Evolutionary conservation across 2,888 invertebrate species (phyloP).

Genomic region (Meghimatium bilineatum): DNA sequence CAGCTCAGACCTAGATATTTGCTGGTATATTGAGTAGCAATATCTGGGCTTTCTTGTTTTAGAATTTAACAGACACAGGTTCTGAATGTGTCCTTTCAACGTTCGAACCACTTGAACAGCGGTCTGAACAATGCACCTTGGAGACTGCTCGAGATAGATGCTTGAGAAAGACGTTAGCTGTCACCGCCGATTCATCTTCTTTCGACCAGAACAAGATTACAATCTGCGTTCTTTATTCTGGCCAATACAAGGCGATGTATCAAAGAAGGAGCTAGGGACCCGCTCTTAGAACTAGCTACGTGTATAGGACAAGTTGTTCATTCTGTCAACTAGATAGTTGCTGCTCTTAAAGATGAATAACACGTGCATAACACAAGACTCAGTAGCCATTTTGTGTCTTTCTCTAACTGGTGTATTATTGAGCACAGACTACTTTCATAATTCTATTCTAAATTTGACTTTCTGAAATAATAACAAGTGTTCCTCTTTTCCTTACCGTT

Average conservation of each 20-base stretch:
- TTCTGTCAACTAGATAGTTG: conserved; percentile 4
- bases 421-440: conserved; percentile 8
- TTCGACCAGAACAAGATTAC: conserved; percentile 42
- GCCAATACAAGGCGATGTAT: conserved; percentile 8
- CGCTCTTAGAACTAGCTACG: background rate
- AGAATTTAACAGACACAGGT: background rate
- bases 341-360: conserved; percentile 21
- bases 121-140: conserved; percentile 20
- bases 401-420: conserved; percentile 3
- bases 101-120: conserved; percentile 33
- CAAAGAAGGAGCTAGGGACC: background rate
- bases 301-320: background rate
- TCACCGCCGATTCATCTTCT: conserved; percentile 33
- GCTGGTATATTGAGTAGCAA: conserved; percentile 30
- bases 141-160: background rate
- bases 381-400: conserved; percentile 23
- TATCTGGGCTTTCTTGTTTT: conserved; percentile 19
- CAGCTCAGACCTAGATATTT: background rate
- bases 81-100: conserved; percentile 14
- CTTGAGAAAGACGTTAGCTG: conserved; percentile 42
- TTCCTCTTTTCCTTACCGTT: no score
- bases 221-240: conserved; percentile 23
- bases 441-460: background rate
- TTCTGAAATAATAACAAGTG: no score
- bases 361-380: background rate